Evolutionary conservation across 2,888 invertebrate genomes (phyloP).

Genomic region (Sminthurinus aureus): DNA sequence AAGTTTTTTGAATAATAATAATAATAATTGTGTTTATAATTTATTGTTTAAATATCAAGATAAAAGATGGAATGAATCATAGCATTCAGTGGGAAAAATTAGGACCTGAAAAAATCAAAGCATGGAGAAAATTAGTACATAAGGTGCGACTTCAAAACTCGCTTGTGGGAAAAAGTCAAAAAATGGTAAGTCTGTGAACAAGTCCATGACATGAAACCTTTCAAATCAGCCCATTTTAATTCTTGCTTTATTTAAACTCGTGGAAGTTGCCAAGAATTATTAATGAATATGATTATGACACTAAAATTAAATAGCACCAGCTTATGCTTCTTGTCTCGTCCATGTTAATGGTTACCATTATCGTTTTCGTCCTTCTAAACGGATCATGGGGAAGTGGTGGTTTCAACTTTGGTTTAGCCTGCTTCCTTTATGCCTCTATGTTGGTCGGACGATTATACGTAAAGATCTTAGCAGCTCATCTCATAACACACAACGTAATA

Average conservation of each 20-base stretch:
- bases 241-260: too few relatives aligned
- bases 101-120: slow-evolving; percentile 17
- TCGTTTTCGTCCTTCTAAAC: background rate
- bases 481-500: slow-evolving; percentile 21
- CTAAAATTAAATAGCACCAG: slow-evolving; percentile 19
- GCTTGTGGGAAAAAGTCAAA: slow-evolving; percentile 15
- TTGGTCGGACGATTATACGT: slow-evolving; percentile 19
- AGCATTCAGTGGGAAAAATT: slow-evolving; percentile 1
- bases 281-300: too few relatives aligned
- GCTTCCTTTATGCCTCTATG: background rate
- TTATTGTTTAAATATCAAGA: slow-evolving; percentile 18
- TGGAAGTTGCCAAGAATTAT: too few relatives aligned
- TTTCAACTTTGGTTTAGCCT: background rate
- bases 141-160: slow-evolving; percentile 4
- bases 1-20: too few relatives aligned
- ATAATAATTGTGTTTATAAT: too few relatives aligned
- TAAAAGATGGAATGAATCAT: background rate
- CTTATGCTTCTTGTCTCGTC: slow-evolving; percentile 2
- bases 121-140: slow-evolving; percentile 24
- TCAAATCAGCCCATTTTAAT: too few relatives aligned
- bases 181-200: too few relatives aligned
- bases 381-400: background rate
- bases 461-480: slow-evolving; percentile 30
- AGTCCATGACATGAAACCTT: too few relatives aligned
- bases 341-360: background rate